phyloP scores from a whole-genome alignment of 2,797 vertebrate species.

The Sebastolobus altivelis region DNA sequence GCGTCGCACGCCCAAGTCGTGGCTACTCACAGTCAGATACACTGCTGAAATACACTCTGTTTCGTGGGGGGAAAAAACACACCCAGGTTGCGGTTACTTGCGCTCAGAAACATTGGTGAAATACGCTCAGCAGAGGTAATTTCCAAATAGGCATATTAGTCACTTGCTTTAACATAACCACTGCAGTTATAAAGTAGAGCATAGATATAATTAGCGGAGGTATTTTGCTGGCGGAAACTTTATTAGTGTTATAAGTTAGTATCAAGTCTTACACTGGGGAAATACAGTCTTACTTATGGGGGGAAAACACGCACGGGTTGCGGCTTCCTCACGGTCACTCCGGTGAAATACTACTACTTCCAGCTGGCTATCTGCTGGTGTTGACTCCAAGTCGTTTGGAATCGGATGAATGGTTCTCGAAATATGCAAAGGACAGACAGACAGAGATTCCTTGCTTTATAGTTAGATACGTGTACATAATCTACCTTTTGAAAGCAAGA shows the following conservation, averaged over 20 bases:
- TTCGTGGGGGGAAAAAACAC: not conserved
- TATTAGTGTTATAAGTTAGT: not conserved
- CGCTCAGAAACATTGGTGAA: not conserved
- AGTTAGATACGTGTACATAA: not conserved
- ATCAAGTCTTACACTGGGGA: not conserved
- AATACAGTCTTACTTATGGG: not conserved
- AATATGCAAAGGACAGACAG: not conserved
- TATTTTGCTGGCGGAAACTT: not conserved
- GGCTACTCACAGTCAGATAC: too few relatives aligned
- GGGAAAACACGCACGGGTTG: not conserved
- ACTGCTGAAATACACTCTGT: too few relatives aligned
- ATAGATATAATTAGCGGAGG: not conserved
- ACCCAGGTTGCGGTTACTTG: not conserved
- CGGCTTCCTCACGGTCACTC: too few relatives aligned
- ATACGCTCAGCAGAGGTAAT: not conserved
- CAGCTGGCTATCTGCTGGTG: not conserved
- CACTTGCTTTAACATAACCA: not conserved
- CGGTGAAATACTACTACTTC: not conserved
- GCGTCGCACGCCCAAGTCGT: too few relatives aligned
- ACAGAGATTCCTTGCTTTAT: slow-evolving; percentile 1
- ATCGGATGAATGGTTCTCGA: not conserved
- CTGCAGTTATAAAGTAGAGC: not conserved
- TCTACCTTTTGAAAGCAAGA: not conserved
- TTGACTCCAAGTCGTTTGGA: too few relatives aligned
- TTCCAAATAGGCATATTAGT: not conserved